Evolutionary conservation across 1,140 invertebrate species (phyloP), one percentile per base, ranked within the genome.

Genomic region (Propsilocerus akamusi): DNA sequence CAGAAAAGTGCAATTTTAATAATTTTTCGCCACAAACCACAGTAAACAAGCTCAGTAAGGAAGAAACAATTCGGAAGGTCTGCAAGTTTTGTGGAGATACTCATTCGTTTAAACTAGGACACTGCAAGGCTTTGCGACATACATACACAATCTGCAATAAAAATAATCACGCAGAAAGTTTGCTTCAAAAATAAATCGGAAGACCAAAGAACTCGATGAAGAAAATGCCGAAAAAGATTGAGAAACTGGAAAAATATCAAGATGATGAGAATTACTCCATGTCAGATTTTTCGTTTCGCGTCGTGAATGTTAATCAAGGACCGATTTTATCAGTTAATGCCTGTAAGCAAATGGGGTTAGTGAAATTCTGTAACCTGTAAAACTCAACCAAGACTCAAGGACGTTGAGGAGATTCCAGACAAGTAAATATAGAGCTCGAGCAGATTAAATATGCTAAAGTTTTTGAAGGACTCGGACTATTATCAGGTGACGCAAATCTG

Each of bases 251-350:
- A 2, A 52, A 52, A 10, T 26, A 49, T 6, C 55, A 52, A 17
- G 37, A 46, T 12, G 51, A 57, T 23, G 54, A 53, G 25, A 25
- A 54, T n/a, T n/a, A n/a, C n/a, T n/a, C n/a, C n/a, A n/a, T n/a
- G n/a, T n/a, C n/a, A n/a, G n/a, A n/a, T n/a, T n/a, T n/a, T n/a
- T n/a, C n/a, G n/a, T n/a, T n/a, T n/a, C n/a, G n/a, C n/a, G n/a
- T n/a, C n/a, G n/a, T n/a, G n/a, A n/a, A n/a, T n/a, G n/a, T n/a
- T n/a, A n/a, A n/a, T n/a, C n/a, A n/a, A n/a, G n/a, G n/a, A n/a
- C n/a, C n/a, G n/a, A n/a, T n/a, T n/a, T n/a, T n/a, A n/a, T n/a
- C n/a, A n/a, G n/a, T n/a, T n/a, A n/a, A n/a, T n/a, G n/a, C n/a
- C n/a, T n/a, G n/a, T n/a, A n/a, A n/a, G n/a, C n/a, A n/a, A n/a